Evolutionary conservation across 2,888 invertebrate genomes (phyloP).

Genomic region (Oscheius myriophilus): DNA sequence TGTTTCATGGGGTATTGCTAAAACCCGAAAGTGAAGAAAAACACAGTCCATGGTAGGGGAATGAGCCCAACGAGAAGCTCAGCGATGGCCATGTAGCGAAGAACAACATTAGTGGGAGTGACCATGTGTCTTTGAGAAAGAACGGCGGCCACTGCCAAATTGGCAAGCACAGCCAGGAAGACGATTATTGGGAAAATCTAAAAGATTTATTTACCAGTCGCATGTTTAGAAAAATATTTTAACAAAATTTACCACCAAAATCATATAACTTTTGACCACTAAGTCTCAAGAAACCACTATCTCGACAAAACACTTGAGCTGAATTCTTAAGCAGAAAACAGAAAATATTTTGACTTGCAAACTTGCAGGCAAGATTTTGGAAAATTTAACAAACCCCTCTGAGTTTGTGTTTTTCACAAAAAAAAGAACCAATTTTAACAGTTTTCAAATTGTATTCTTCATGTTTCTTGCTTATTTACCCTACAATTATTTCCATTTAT

Average conservation of each 20-base stretch:
- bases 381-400: no score
- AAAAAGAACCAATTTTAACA: no score
- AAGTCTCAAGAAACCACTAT: no score
- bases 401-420: no score
- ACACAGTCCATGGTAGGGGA: constrained; percentile 87
- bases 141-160: constrained; percentile 89
- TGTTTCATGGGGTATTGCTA: background rate
- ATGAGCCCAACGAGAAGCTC: constrained; percentile 91
- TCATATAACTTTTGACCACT: no score
- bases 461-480: no score
- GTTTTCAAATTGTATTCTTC: no score
- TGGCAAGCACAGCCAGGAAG: constrained; percentile 87
- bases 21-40: constrained; percentile 65
- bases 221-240: background rate
- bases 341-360: no score
- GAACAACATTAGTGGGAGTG: constrained; percentile 68
- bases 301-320: no score
- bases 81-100: constrained; percentile 87
- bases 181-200: constrained; percentile 79
- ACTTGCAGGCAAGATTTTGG: no score
- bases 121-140: constrained; percentile 87
- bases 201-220: constrained; percentile 20
- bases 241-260: background rate
- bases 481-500: no score
- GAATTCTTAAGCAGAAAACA: no score